These are phyloP conservation scores for Sterrhoptilus dennistouni DNA, from an alignment of 2,113 vertebrate genomes.

Conservation along the genomic window DNA sequence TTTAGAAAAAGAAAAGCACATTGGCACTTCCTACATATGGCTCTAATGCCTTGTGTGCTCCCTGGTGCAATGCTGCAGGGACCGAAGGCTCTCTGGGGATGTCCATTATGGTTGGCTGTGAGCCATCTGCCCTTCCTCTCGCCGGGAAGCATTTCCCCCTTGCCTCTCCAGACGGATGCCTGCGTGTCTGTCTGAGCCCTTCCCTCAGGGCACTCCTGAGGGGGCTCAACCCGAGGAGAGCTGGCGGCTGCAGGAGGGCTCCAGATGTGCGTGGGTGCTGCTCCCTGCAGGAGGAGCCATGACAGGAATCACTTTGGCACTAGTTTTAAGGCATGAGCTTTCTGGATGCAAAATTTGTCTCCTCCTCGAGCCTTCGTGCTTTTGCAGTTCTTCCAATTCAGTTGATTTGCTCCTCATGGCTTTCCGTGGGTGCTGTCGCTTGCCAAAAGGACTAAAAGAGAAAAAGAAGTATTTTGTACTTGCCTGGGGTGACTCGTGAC, in stretches of 20 bases:
- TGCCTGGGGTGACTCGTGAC: neutral
- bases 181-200: neutral
- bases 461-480: neutral
- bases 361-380: rapidly evolving
- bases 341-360: neutral
- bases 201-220: neutral
- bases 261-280: slow-evolving; percentile 50
- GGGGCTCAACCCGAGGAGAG: neutral
- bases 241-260: neutral
- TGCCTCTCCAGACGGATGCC: neutral
- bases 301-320: neutral
- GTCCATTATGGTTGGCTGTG: neutral
- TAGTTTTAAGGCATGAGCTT: neutral
- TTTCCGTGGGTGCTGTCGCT: neutral
- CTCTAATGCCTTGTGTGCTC: neutral
- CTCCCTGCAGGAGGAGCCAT: neutral
- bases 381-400: neutral
- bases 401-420: neutral
- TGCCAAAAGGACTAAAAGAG: neutral
- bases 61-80: neutral
- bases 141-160: neutral
- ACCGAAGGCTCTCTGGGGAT: neutral
- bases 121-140: neutral
- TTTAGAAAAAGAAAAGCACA: neutral
- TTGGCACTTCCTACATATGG: rapidly evolving